Conservation (phyloP, 1,140 invertebrate genomes). For the Hesperophylax magnus region DNA sequence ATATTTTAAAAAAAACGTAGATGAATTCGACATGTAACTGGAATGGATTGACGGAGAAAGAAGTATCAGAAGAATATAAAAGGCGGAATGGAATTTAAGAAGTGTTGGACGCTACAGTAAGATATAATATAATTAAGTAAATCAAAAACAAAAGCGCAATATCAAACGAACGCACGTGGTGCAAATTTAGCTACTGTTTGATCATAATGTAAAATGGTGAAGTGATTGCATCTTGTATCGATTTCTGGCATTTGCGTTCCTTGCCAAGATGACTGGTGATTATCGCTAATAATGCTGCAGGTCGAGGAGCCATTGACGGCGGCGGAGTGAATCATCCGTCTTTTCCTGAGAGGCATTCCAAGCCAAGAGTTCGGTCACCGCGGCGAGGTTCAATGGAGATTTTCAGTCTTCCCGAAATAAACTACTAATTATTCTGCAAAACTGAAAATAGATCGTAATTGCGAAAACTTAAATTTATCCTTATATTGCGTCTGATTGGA, state of each 20-base stretch:
- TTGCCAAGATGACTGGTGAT: conserved; percentile 7
- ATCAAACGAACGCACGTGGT: too few species aligned
- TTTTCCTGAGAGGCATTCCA: conserved; percentile 24
- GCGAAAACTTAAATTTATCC: neutral
- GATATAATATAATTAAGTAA: too few species aligned
- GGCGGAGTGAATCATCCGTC: conserved; percentile 29
- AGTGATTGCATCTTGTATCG: conserved; percentile 9
- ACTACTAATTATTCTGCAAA: neutral
- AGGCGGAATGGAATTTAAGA: too few species aligned
- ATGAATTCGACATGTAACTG: too few species aligned
- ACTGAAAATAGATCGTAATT: conserved; percentile 13
- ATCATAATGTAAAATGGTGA: neutral
- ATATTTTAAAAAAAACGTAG: too few species aligned
- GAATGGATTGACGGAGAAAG: too few species aligned
- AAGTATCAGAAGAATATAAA: too few species aligned
- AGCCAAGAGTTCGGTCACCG: conserved; percentile 32
- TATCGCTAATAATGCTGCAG: neutral
- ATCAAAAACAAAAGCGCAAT: too few species aligned
- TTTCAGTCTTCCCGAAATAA: conserved; percentile 13
- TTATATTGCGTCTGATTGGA: too few species aligned
- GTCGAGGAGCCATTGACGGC: neutral
- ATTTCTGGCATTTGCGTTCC: conserved; percentile 1
- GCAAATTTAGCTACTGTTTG: too few species aligned
- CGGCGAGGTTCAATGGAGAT: conserved; percentile 23
- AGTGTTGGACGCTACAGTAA: too few species aligned